Base-by-base conservation (phyloP, 2,888 invertebrate species). In the Dicyrtomina minuta region DNA sequence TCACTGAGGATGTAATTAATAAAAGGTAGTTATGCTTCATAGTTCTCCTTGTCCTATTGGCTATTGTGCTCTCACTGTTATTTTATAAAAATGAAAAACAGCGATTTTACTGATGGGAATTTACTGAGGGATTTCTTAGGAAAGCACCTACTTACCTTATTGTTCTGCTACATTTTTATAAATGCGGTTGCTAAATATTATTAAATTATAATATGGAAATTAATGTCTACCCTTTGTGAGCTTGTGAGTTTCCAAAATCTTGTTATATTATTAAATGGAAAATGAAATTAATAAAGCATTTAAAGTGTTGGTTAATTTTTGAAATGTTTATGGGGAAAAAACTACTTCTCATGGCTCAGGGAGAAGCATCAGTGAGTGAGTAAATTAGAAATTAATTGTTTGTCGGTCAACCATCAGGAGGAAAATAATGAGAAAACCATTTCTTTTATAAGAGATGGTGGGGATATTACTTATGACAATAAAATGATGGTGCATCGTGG, bases 381-480 rank as follows among this genome's bases (percentile, higher is more conserved):
- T 33, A 8, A 33, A 33, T 33, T 33, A 33, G 33, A 33, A 33
- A 33, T 33, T 33, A 33, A 33, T 33, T 33, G 33, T 33, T 33
- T 33, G 33, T 33, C 33, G 33, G 33, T 33, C 33, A 33, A 8
- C 15, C 46, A 12, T n/a, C 17, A 49, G 4, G 49, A n/a, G 49
- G n/a, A 10, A 49, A 53, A 53, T 53, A 53, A 53, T 22, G 53
- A 53, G 53, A 22, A 22, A 53, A 24, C 24, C 24, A 53, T 53
- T 22, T 59, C 20, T 39, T 59, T 58, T 41, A 22, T 4, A 15
- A 4, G 13, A 41, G 33, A 60, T 60, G 43, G 43, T 60, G 60
- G 20, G 43, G 22, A 60, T 43, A 44, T 44, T 44, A 24, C 44
- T 13, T 1, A 20, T 41, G 61, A 61, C 26, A 61, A 49, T 61